Evolutionary conservation across 2,797 vertebrate species (phyloP).

Genomic region (Enteromius unitaeniatus): DNA sequence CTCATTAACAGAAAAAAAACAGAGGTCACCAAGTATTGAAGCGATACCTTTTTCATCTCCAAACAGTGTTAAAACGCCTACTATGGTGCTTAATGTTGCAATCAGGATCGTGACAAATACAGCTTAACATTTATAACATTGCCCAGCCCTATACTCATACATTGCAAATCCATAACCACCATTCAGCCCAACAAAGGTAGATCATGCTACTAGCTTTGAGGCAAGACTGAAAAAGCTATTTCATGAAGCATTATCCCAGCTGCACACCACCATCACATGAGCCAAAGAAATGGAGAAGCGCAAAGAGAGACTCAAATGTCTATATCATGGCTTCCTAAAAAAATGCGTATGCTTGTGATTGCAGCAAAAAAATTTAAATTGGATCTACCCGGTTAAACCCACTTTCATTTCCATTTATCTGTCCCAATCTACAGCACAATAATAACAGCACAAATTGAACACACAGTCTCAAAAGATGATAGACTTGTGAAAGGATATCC

Average conservation of each 20-base stretch:
- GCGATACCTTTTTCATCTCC: neutral
- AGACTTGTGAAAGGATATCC: constrained; percentile 81
- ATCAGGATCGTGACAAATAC: neutral
- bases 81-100: neutral
- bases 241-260: neutral
- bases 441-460: neutral
- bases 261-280: neutral
- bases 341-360: neutral
- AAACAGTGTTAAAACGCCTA: neutral
- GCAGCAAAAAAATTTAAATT: neutral
- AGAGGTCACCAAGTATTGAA: neutral
- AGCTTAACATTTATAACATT: neutral
- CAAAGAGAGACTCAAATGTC: constrained; percentile 2
- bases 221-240: constrained; percentile 6
- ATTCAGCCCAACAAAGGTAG: constrained; percentile 35
- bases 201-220: constrained; percentile 24
- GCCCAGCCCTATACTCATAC: constrained; percentile 7
- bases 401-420: constrained; percentile 1
- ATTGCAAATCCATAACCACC: constrained; percentile 38
- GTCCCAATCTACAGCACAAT: neutral
- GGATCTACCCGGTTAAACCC: neutral
- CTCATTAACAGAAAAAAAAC: neutral
- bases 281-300: neutral
- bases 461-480: constrained; percentile 7
- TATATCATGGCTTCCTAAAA: neutral